Evolutionary conservation across 2,797 vertebrate species (phyloP), one percentile per base, ranked within the genome.

Genomic region (Notolepis coatsorum): DNA sequence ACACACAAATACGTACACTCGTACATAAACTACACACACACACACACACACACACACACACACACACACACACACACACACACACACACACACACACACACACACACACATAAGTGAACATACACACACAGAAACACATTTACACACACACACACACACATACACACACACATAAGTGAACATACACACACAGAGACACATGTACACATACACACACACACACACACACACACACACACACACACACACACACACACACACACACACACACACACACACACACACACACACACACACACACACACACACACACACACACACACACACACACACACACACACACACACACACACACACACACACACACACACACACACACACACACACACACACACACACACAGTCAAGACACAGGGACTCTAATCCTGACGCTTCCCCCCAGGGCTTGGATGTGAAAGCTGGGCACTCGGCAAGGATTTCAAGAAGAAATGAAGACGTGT

Each of bases 401-500:
- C 41, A 68, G 52, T 64, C 43, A 50, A 48, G 57, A 82, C 85
- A 82, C 69, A 81, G 75, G 73, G 73, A 80, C 80, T 79, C 69
- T 82, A 87, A 88, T 84, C 81, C 74, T 61, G 61, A 69, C 68
- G 48, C 71, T 63, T 42, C 84, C 57, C 46, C 85, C 65, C 61
- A 62, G 43, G 82, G 77, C 75, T 24, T 78, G 75, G 71, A 87
- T 84, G 85, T 84, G 74, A 87, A 88, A 82, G 80, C 81, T 43
- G 54, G 76, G 69, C 64, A 66, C 68, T 85, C 63, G 2, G 69
- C 66, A 67, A 84, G 75, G 74, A 84, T 66, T 75, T 58, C 69
- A 80, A 38, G 43, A 64, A 84, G 79, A 89, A 88, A 90, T 89
- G 71, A 87, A 90, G 90, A 90, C 76, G 65, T 89, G 84, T 87